Conservation (phyloP, 2,888 invertebrate genomes). For the Neoascia interrupta region DNA sequence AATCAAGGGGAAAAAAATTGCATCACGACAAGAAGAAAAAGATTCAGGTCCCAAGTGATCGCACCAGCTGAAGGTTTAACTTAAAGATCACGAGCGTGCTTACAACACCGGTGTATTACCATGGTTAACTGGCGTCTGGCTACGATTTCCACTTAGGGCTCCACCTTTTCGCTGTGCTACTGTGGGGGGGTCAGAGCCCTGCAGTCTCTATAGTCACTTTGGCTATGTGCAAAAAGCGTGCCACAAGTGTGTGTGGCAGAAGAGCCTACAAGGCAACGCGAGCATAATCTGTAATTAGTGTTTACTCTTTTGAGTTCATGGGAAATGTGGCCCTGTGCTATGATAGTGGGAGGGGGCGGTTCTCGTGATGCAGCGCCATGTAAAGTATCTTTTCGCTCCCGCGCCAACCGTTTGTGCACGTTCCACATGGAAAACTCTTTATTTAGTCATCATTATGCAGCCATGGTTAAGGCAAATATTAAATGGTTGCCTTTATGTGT, state of each 20-base stretch:
- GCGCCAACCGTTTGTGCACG: constrained; percentile 10
- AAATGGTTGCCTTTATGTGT: constrained; percentile 57
- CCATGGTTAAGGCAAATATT: constrained; percentile 62
- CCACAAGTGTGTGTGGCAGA: constrained; percentile 63
- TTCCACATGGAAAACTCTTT: constrained; percentile 64
- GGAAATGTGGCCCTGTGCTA: constrained; percentile 32
- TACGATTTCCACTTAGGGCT: constrained; percentile 1
- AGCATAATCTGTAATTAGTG: constrained; percentile 58
- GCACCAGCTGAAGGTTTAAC: constrained; percentile 28
- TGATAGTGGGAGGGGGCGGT: constrained; percentile 60
- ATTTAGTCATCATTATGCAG: constrained; percentile 68
- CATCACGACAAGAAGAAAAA: constrained; percentile 47
- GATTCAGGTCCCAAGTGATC: constrained; percentile 47
- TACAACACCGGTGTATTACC: constrained; percentile 43
- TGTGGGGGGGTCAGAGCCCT: constrained; percentile 15
- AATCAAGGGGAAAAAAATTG: constrained; percentile 10
- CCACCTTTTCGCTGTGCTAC: constrained; percentile 39
- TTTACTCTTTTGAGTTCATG: constrained; percentile 45
- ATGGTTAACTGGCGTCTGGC: constrained; percentile 38
- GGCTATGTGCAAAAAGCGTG: constrained; percentile 64
- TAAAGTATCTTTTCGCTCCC: constrained; percentile 17
- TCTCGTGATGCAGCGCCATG: constrained; percentile 45
- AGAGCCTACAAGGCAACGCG: constrained; percentile 26
- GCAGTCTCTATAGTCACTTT: constrained; percentile 3
- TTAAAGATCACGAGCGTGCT: constrained; percentile 64